phyloP scores from a whole-genome alignment of 2,797 vertebrate genomes.

The Micropoecilia bifurca region DNA sequence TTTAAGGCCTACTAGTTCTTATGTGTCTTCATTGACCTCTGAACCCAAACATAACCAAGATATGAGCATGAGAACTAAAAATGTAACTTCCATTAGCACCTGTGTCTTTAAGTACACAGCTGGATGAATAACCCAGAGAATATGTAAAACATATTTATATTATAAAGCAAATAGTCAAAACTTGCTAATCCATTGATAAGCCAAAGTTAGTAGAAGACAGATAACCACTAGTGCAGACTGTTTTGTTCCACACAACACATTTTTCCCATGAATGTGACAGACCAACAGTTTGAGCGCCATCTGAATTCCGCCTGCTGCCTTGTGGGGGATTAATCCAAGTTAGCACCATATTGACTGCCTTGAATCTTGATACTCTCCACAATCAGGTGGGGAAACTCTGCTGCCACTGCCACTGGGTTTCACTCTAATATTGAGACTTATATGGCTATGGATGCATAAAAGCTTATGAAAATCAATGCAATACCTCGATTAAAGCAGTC shows the following conservation, averaged over 20 bases:
- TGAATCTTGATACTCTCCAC: conserved; percentile 49
- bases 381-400: conserved; percentile 45
- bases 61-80: neutral
- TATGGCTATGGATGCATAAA: conserved; percentile 17
- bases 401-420: conserved; percentile 40
- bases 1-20: neutral
- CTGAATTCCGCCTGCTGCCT: conserved; percentile 38
- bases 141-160: neutral
- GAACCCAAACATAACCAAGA: neutral
- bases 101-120: neutral
- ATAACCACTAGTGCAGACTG: conserved; percentile 19
- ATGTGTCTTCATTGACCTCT: neutral
- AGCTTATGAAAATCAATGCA: neutral
- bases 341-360: conserved; percentile 53
- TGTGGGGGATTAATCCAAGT: conserved; percentile 49
- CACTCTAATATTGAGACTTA: conserved; percentile 39
- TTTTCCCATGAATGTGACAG: conserved; percentile 33
- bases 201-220: conserved; percentile 2
- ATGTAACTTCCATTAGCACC: neutral
- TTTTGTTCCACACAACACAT: conserved; percentile 37
- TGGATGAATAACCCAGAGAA: neutral
- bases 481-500: neutral
- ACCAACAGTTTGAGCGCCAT: conserved; percentile 33
- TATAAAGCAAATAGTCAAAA: neutral
- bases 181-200: neutral